These are phyloP conservation scores for Astyanax mexicanus DNA, from an alignment of 2,797 vertebrate genomes.

Conservation along the genomic window DNA sequence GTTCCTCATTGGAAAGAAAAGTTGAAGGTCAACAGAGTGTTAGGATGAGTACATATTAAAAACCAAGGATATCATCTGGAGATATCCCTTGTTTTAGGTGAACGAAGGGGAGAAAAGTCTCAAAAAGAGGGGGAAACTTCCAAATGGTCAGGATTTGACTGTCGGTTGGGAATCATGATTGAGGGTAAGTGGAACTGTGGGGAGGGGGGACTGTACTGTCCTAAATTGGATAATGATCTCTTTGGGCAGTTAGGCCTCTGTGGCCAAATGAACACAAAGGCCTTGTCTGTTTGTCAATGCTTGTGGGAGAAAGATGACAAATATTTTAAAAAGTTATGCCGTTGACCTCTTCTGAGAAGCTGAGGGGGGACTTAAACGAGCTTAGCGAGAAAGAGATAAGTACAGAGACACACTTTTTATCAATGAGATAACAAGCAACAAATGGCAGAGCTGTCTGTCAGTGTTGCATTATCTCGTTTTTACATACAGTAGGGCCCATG, in stretches of 20 bases:
- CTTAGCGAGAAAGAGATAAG: not conserved
- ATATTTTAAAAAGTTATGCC: constrained; percentile 36
- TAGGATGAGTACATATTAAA: constrained; percentile 70
- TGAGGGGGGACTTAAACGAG: not conserved
- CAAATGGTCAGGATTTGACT: constrained; percentile 63
- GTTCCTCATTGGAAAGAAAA: constrained; percentile 10
- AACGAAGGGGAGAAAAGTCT: constrained; percentile 51
- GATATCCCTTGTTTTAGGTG: constrained; percentile 72
- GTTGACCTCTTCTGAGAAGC: constrained; percentile 29
- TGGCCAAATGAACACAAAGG: constrained; percentile 64
- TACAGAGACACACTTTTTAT: not conserved
- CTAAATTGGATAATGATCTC: constrained; percentile 72
- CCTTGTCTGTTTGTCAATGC: constrained; percentile 58
- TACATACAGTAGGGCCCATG: no score
- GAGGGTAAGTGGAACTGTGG: constrained; percentile 50
- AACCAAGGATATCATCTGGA: constrained; percentile 73
- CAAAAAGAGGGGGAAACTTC: constrained; percentile 55
- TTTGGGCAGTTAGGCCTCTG: constrained; percentile 63
- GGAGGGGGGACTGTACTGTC: constrained; percentile 57
- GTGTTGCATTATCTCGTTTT: not conserved
- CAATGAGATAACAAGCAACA: not conserved
- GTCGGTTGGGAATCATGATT: constrained; percentile 65
- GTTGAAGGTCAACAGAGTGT: constrained; percentile 38
- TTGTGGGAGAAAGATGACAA: constrained; percentile 40
- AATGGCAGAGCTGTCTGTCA: constrained; percentile 27